Evolutionary conservation across 2,797 vertebrate genomes (phyloP).

Genomic region (Capromys pilorides): DNA sequence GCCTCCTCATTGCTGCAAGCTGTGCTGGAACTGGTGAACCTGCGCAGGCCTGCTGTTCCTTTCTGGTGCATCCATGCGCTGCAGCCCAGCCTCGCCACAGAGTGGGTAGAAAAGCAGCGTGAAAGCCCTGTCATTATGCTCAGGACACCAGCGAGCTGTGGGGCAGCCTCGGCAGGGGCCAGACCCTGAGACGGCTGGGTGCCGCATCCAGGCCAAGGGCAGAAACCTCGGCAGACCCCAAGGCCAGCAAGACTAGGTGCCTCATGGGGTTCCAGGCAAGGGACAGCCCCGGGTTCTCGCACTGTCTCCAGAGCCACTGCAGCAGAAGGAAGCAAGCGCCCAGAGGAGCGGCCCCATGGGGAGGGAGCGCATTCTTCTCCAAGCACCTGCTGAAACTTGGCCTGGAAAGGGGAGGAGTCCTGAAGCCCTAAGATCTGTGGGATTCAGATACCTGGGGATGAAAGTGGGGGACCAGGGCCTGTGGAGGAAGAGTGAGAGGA

Average conservation of each 20-base stretch:
- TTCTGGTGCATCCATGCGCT: accelerated
- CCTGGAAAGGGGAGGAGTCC: not conserved
- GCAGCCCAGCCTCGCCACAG: not conserved
- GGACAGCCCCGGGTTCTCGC: accelerated
- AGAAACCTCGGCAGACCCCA: accelerated
- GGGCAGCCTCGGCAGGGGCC: not conserved
- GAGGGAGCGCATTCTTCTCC: accelerated
- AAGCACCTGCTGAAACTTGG: no score
- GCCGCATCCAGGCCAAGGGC: not conserved
- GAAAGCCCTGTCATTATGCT: accelerated
- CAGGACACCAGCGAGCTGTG: accelerated
- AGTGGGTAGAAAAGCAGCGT: not conserved
- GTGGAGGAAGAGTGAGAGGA: not conserved
- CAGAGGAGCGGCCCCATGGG: no score
- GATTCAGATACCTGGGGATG: not conserved
- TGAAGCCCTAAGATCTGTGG: not conserved
- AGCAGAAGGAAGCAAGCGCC: accelerated
- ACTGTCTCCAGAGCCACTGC: accelerated
- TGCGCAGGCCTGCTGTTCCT: not conserved
- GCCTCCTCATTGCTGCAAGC: not conserved
- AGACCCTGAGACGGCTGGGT: accelerated
- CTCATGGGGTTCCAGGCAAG: not conserved
- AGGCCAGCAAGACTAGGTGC: not conserved
- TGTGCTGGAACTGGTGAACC: accelerated
- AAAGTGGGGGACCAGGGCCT: not conserved